Evolutionary conservation across 2,888 invertebrate species (phyloP).

Genomic region (Pseudococcus viburni): DNA sequence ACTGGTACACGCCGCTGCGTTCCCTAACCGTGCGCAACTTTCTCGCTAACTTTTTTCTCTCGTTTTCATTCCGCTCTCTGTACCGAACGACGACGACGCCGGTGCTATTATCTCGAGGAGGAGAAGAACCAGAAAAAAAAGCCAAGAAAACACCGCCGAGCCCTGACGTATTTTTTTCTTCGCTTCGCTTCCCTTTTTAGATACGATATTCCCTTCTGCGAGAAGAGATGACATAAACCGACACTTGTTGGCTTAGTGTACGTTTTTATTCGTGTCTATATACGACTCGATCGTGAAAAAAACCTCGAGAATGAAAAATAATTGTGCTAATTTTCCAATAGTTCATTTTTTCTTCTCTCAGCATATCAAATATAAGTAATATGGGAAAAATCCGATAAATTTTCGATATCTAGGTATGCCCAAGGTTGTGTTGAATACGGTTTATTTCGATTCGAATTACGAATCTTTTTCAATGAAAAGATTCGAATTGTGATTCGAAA

Average conservation of each 20-base stretch:
- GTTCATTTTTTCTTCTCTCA: background rate
- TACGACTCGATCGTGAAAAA: background rate
- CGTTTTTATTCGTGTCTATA: background rate
- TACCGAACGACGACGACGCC: background rate
- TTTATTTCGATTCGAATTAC: too few species aligned
- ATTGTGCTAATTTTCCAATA: background rate
- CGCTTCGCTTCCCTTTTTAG: background rate
- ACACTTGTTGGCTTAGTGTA: slow-evolving; percentile 42
- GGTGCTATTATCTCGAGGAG: background rate
- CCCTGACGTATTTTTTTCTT: background rate
- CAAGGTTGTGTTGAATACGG: too few species aligned
- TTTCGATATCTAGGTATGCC: background rate
- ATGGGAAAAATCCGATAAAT: background rate
- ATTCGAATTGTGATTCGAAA: too few species aligned
- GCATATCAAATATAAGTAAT: background rate
- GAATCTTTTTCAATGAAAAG: too few species aligned
- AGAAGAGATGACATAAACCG: slow-evolving; percentile 12
- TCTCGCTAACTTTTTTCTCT: slow-evolving; percentile 23
- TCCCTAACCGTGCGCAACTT: slow-evolving; percentile 59
- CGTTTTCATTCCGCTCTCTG: background rate
- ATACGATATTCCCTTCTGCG: background rate
- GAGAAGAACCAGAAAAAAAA: background rate
- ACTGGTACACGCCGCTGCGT: background rate
- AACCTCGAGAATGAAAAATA: background rate
- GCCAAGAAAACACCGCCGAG: background rate